Evolutionary conservation across 2,113 vertebrate genomes (phyloP).

Genomic region (Microtus montanus): DNA sequence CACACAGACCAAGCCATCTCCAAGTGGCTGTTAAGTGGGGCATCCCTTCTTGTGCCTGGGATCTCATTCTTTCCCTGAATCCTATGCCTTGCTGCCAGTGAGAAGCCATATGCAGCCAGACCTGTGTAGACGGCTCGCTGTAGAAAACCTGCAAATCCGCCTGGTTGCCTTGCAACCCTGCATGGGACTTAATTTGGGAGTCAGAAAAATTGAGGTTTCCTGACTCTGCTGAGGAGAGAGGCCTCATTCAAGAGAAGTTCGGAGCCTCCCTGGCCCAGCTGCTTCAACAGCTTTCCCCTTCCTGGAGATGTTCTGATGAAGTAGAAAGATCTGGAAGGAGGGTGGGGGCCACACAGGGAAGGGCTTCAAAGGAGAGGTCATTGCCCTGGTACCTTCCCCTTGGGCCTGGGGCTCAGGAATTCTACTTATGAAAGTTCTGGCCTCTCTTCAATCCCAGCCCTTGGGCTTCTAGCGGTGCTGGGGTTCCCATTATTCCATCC

Average conservation of each 20-base stretch:
- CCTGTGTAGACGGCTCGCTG: background rate
- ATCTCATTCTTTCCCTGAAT: background rate
- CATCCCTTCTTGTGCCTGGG: background rate
- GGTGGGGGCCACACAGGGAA: too few relatives aligned
- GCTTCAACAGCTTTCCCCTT: background rate
- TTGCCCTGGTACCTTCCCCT: background rate
- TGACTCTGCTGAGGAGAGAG: background rate
- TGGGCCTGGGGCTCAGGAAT: background rate
- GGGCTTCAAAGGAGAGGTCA: background rate
- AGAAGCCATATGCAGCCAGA: background rate
- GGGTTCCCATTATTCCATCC: background rate
- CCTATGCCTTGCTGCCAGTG: background rate
- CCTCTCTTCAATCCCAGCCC: background rate
- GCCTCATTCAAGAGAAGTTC: background rate
- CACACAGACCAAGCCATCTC: constrained; percentile 9
- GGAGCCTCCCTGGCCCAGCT: background rate
- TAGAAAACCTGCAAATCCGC: background rate
- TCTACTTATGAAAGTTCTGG: background rate
- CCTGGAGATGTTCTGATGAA: background rate
- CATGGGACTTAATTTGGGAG: background rate
- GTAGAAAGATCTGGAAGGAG: background rate
- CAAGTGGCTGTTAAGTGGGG: constrained; percentile 25
- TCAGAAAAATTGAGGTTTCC: background rate
- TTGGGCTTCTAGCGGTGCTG: background rate
- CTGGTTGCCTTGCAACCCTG: background rate